Conservation (phyloP, 2,113 vertebrate species). For the Callopanchax toddi region DNA sequence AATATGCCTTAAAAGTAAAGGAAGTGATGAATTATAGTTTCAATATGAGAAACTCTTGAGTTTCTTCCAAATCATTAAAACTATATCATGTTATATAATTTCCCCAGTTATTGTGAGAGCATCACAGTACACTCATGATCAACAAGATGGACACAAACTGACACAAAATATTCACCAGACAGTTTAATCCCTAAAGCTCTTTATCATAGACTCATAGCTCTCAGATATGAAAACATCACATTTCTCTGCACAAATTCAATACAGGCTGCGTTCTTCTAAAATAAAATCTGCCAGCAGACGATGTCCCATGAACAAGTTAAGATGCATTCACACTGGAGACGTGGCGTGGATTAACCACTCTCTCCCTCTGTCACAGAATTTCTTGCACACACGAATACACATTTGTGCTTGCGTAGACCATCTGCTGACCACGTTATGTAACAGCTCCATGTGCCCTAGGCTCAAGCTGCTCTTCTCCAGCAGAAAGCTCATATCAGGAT, state of each 20-base stretch:
- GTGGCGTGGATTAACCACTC: slow-evolving; percentile 45
- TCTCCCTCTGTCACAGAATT: slow-evolving; percentile 29
- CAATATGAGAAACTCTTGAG: too few species aligned
- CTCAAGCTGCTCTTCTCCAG: slow-evolving; percentile 61
- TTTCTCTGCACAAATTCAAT: slow-evolving; percentile 5
- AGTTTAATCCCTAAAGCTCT: slow-evolving; percentile 1
- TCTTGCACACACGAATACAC: slow-evolving; percentile 38
- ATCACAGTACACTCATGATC: background rate
- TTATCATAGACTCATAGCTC: slow-evolving; percentile 15
- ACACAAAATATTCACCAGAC: background rate
- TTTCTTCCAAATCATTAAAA: too few species aligned
- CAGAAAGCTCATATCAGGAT: slow-evolving; percentile 47
- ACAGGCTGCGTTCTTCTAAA: slow-evolving; percentile 7
- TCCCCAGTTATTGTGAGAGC: background rate
- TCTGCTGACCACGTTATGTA: slow-evolving; percentile 75
- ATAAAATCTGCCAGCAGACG: background rate
- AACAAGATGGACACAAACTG: background rate
- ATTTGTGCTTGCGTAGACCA: slow-evolving; percentile 63
- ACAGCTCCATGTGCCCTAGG: slow-evolving; percentile 64
- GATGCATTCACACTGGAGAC: slow-evolving; percentile 27
- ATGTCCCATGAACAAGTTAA: slow-evolving; percentile 5
- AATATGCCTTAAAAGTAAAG: background rate
- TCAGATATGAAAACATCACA: background rate
- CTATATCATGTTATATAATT: background rate
- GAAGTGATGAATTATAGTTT: background rate